Base-by-base conservation (phyloP, 2,797 vertebrate species). In the Acrossocheilus fasciatus region DNA sequence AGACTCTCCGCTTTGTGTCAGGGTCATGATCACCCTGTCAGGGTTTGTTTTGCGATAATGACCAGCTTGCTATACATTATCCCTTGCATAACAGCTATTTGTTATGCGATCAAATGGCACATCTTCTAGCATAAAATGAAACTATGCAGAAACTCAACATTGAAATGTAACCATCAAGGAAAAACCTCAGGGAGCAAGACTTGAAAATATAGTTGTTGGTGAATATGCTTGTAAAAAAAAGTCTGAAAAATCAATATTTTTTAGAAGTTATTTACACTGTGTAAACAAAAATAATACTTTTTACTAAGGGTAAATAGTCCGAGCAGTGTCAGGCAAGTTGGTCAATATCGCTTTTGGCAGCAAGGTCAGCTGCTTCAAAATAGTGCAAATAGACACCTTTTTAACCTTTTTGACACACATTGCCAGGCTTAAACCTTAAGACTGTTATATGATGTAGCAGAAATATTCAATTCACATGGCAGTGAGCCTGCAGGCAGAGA, bases 401-500 rank as follows among this genome's bases (percentile, higher is more conserved):
- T 62, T 64, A 34, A 81, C 59, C 78, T 66, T 81, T 66, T 80
- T 80, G 59, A 64, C 78, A 81, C 17, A 34, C 34, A 47, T 47
- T 66, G n/a, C 59, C 30, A 18, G 17, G 59, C 41, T 39, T 20
- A 73, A 72, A 45, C 70, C 70, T 47, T 74, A n/a, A 70, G 52
- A 15, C 36, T 70, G 47, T 82, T 39, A 69, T 43, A 57, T 14
- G 23, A n/a, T 66, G 62, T 30, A 41, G 23, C 23, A 69, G 23
- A 69, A 69, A 84, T 84, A 69, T 54, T 82, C 9, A 1, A n/a
- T 78, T 45, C 74, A 20, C 34, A 84, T 78, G 34, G 59, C 62
- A 78, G 83, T 52, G 34, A 84, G 74, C 23, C 43, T 84, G 45
- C 59, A 68, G 59, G 74, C 73, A 84, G 45, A 54, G 50, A 45